Conservation (phyloP, 2,113 vertebrate species). For the Daphoenositta chrysoptera region DNA sequence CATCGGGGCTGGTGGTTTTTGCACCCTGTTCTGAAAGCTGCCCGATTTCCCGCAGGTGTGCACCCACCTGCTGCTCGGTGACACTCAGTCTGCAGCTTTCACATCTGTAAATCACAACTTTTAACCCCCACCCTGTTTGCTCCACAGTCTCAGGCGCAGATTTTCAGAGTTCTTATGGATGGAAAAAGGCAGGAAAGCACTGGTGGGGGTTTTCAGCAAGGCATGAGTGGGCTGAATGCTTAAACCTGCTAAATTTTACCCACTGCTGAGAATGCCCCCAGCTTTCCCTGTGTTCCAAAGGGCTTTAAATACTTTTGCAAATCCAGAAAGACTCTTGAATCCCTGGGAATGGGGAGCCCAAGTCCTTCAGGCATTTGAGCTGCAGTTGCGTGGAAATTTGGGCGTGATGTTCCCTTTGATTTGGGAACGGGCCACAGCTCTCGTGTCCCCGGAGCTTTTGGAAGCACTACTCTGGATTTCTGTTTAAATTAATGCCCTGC, state of each 20-base stretch:
- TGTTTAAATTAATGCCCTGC: neutral
- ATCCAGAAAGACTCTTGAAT: neutral
- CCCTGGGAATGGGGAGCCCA: neutral
- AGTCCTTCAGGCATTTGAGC: neutral
- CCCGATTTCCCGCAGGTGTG: neutral
- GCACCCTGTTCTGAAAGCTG: neutral
- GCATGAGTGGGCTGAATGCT: neutral
- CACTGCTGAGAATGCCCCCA: neutral
- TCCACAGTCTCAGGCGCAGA: neutral
- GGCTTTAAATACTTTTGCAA: neutral
- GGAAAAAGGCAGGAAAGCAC: neutral
- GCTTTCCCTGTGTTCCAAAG: neutral
- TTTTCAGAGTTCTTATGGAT: neutral
- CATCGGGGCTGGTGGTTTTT: neutral
- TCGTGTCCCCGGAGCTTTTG: neutral
- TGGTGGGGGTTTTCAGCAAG: neutral
- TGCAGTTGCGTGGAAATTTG: fast-evolving
- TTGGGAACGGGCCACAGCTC: neutral
- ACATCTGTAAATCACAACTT: neutral
- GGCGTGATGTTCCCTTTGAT: neutral
- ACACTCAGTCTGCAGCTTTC: neutral
- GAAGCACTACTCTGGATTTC: neutral
- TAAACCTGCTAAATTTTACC: neutral
- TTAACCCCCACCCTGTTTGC: neutral
- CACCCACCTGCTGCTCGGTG: neutral